phyloP scores from a whole-genome alignment of 2,113 vertebrate genomes.

The pig (Sus scrofa) region DNA sequence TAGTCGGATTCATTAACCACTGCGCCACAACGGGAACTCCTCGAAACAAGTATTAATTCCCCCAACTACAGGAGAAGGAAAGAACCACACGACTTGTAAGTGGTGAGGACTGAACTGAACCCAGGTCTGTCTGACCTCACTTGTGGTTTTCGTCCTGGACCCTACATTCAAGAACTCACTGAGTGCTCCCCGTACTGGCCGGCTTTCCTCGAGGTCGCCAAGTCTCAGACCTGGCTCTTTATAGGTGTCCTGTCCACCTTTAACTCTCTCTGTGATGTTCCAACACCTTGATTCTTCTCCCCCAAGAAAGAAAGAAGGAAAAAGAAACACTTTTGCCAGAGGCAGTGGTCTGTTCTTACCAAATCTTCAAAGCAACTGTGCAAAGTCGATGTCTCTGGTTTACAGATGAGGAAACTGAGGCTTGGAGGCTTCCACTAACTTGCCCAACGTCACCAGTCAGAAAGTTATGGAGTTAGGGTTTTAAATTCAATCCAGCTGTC shows the following conservation, averaged over 20 bases:
- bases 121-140: background rate
- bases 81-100: background rate
- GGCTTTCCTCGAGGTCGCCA: background rate
- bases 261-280: background rate
- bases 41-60: background rate
- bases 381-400: background rate
- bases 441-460: background rate
- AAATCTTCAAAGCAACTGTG: background rate
- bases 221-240: background rate
- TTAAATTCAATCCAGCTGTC: background rate
- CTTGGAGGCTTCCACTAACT: background rate
- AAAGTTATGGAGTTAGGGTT: background rate
- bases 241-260: background rate
- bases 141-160: fast-evolving
- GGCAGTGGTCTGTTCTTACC: background rate
- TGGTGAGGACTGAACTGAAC: background rate
- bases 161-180: fast-evolving
- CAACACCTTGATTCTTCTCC: background rate
- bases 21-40: too few relatives aligned
- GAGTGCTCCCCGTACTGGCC: background rate
- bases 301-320: background rate
- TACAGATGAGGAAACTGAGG: constrained; percentile 26
- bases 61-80: background rate
- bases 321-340: background rate
- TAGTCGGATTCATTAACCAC: too few relatives aligned